These are phyloP conservation scores for Plutella xylostella DNA, from an alignment of 2,888 invertebrate species.

Conservation along the genomic window DNA sequence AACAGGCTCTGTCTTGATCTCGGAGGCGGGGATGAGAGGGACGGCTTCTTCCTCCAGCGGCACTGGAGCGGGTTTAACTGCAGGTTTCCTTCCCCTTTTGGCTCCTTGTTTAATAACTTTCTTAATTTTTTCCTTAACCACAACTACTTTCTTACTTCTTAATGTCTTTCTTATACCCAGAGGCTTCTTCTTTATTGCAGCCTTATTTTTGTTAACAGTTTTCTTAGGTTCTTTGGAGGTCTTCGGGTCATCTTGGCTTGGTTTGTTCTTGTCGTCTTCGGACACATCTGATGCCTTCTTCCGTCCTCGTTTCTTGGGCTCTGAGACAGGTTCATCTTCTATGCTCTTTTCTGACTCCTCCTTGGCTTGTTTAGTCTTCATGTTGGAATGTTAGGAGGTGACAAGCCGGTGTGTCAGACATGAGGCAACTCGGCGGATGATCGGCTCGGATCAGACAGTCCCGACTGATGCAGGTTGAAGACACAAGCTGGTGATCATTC, in stretches of 20 bases:
- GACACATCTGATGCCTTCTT: conserved; percentile 54
- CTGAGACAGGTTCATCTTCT: conserved; percentile 52
- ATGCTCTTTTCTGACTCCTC: conserved; percentile 56
- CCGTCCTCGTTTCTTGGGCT: conserved; percentile 61
- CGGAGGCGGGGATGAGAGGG: conserved; percentile 49
- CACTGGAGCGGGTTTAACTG: conserved; percentile 39
- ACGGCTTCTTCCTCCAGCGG: conserved; percentile 45
- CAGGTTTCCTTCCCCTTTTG: conserved; percentile 47
- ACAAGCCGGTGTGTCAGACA: conserved; percentile 58
- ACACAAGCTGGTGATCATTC: conserved; percentile 16
- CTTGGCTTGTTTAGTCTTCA: conserved; percentile 64
- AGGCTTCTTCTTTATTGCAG: conserved; percentile 53
- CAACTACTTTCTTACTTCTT: conserved; percentile 47
- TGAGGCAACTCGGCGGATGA: conserved; percentile 42
- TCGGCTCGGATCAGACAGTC: conserved; percentile 1
- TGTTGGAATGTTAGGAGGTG: conserved; percentile 64
- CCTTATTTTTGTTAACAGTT: conserved; percentile 44
- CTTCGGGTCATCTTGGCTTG: conserved; percentile 53
- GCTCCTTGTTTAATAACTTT: conserved; percentile 42
- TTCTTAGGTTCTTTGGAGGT: conserved; percentile 55
- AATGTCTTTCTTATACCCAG: conserved; percentile 58
- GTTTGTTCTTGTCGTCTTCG: conserved; percentile 50
- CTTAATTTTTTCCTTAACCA: conserved; percentile 45
- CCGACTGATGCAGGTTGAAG: conserved; percentile 26
- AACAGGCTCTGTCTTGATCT: conserved; percentile 58